These are phyloP conservation scores for Argyra leucocephala DNA, from an alignment of 2,888 invertebrate species.

Conservation along the genomic window DNA sequence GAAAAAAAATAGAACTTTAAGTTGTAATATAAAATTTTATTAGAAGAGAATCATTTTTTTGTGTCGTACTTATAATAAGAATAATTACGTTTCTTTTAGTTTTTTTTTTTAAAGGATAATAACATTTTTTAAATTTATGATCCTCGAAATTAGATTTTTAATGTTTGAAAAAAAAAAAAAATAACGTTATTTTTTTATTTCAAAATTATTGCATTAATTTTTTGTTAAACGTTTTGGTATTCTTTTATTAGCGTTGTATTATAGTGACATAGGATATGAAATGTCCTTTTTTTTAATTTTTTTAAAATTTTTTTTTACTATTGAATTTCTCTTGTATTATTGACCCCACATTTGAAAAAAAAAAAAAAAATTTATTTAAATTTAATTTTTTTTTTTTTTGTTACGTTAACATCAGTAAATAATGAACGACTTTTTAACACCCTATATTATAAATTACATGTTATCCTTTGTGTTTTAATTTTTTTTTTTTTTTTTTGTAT, in stretches of 20 bases:
- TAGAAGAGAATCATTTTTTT: no score
- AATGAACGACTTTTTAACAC: background rate
- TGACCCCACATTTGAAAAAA: background rate
- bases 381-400: background rate
- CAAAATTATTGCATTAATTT: no score
- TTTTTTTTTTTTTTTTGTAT: no score
- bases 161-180: background rate
- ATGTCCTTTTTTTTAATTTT: no score
- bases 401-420: background rate
- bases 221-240: no score
- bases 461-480: no score
- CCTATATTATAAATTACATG: background rate
- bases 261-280: no score
- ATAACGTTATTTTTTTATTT: no score
- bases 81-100: background rate
- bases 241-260: no score
- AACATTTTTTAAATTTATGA: slow-evolving; percentile 3
- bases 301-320: background rate
- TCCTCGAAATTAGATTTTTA: slow-evolving; percentile 3
- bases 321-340: background rate
- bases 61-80: background rate
- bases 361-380: background rate
- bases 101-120: background rate
- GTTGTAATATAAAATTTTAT: no score
- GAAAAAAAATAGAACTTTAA: no score